These are phyloP conservation scores for Tetropium fuscum DNA, from an alignment of 2,888 invertebrate species.

Conservation along the genomic window DNA sequence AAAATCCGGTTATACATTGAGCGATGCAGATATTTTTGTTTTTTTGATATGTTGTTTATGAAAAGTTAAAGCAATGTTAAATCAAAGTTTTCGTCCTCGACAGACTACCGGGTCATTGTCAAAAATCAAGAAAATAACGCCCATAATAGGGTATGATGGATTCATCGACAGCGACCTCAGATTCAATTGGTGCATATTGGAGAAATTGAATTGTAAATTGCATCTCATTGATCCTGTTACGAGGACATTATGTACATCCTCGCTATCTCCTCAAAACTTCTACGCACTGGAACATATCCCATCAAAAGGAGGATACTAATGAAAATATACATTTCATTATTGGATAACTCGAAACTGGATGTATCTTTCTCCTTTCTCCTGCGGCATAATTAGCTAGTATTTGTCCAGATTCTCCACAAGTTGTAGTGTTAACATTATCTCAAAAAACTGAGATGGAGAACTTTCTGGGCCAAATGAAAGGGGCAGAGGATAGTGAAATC, in stretches of 20 bases:
- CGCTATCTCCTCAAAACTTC: slow-evolving; percentile 5
- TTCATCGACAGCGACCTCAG: slow-evolving; percentile 8
- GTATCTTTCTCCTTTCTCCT: not conserved
- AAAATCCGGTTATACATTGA: too few species aligned
- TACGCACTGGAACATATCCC: slow-evolving; percentile 1
- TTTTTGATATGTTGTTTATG: too few species aligned
- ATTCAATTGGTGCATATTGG: slow-evolving; percentile 3
- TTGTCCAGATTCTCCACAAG: not conserved
- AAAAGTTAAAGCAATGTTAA: too few species aligned
- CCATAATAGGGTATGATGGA: slow-evolving; percentile 18
- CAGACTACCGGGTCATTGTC: too few species aligned
- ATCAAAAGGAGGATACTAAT: not conserved
- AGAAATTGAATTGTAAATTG: slow-evolving; percentile 6
- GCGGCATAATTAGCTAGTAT: slow-evolving; percentile 1
- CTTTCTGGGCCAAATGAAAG: too few species aligned
- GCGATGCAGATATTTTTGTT: too few species aligned
- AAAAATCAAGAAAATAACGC: too few species aligned
- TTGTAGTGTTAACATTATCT: not conserved
- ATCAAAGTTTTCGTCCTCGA: too few species aligned
- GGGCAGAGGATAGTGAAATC: slow-evolving; percentile 1
- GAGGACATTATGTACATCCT: slow-evolving; percentile 16
- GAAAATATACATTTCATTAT: slow-evolving; percentile 11
- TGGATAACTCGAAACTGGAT: slow-evolving; percentile 1
- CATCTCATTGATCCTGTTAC: slow-evolving; percentile 9
- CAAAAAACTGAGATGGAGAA: too few species aligned